phyloP scores from a whole-genome alignment of 2,113 vertebrate species.

The Chaenocephalus aceratus region DNA sequence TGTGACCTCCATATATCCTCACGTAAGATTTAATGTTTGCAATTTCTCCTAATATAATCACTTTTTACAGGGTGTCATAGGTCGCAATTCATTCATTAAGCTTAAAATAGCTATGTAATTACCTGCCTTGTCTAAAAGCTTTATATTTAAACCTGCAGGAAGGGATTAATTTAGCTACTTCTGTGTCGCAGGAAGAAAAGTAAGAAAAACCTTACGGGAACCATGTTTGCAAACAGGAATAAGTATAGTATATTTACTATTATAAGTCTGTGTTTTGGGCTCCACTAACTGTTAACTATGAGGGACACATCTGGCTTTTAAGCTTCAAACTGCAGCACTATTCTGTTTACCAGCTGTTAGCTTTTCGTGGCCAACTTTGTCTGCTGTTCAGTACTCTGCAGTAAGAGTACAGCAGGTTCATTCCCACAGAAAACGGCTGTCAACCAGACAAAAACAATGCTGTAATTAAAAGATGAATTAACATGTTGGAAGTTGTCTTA shows the following conservation, averaged over 20 bases:
- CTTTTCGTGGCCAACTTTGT: not conserved
- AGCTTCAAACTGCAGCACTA: not conserved
- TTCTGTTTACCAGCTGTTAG: not conserved
- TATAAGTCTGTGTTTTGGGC: not conserved
- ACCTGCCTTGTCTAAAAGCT: not conserved
- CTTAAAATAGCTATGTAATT: not conserved
- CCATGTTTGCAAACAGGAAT: not conserved
- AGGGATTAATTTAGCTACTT: not conserved
- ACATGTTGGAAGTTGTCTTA: not conserved
- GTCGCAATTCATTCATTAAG: no score
- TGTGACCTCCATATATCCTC: not conserved
- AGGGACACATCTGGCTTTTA: not conserved
- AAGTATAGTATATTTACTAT: not conserved
- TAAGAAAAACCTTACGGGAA: not conserved
- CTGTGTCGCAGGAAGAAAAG: not conserved
- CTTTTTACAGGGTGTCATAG: not conserved
- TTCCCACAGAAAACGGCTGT: not conserved
- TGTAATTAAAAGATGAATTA: not conserved
- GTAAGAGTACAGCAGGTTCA: not conserved
- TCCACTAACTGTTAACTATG: not conserved
- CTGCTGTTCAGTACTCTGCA: not conserved
- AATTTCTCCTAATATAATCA: not conserved
- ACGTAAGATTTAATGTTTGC: not conserved
- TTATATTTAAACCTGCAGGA: not conserved
- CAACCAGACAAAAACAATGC: not conserved